Evolutionary conservation across 64 coral and sea anemone genomes (phyloP), one percentile per base, ranked within the genome.

Genomic region (Hydrozoanthus tunicans): DNA sequence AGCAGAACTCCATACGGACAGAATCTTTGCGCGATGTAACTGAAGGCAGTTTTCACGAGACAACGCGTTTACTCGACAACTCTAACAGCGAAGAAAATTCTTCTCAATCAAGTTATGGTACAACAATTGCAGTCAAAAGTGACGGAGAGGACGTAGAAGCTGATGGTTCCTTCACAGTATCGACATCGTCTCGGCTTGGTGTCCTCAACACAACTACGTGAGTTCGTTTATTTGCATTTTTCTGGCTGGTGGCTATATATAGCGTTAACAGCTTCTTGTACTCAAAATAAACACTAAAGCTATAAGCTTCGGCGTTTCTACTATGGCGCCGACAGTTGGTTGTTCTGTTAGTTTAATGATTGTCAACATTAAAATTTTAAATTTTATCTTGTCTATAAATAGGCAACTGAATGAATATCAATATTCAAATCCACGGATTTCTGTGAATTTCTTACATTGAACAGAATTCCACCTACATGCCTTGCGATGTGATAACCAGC

Each of bases 31-130:
- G 17, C 56, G n/a, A 43, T 7, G 77, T 79, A n/a, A 79, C 77
- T 59, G 77, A 79, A 6, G 55, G 20, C 15, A 58, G 53, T n/a
- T 79, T 79, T n/a, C 77, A 79, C 77, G 77, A 79, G 77, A 79
- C 53, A 79, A 58, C 77, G 77, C 59, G 6, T 79, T 79, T 79
- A 23, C 53, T 79, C 53, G 77, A 79, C 13, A 79, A 8, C 55
- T 58, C 77, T 20, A 23, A 79, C 17, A 56, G 20, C 20, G 77
- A 79, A 53, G 51, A 78, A 53, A 78, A 14, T 13, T 78, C 76
- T 0, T 78, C 65, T 68, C 69, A 71, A 0, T 24, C 53, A 79
- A 53, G 77, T 79, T 59, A 79, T 79, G 77, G 56, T 6, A 59
- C 56, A 58, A 58, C 77, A 23, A 15, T n/a, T 8, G 9, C 17